Evolutionary conservation across 2,113 vertebrate species (phyloP).

Genomic region (Takifugu flavidus): DNA sequence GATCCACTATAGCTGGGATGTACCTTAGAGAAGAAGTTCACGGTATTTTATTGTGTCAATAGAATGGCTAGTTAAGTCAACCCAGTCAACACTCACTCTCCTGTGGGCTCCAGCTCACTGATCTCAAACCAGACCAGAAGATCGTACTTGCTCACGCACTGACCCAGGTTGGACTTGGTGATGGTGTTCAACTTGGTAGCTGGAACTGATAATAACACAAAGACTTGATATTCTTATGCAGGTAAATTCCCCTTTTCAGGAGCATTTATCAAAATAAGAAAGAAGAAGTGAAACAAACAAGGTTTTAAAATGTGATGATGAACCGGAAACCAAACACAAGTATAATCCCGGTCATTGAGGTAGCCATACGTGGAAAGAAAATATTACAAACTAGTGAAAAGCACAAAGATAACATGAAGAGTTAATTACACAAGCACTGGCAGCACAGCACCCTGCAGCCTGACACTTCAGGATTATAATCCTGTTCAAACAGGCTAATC

Average conservation of each 20-base stretch:
- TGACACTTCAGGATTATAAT: constrained; percentile 38
- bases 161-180: constrained; percentile 91
- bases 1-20: constrained; percentile 96
- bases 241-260: too few relatives aligned
- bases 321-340: background rate
- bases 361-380: background rate
- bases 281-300: background rate
- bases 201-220: constrained; percentile 77
- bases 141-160: constrained; percentile 97
- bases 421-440: constrained; percentile 36
- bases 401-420: background rate
- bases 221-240: background rate
- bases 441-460: constrained; percentile 27
- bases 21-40: constrained; percentile 78
- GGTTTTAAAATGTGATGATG: background rate
- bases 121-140: constrained; percentile 99
- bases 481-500: constrained; percentile 37
- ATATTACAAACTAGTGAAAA: constrained; percentile 5
- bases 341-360: background rate
- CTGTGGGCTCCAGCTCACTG: constrained; percentile 96
- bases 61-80: background rate
- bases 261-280: too few relatives aligned
- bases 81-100: constrained; percentile 87
- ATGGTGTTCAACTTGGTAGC: constrained; percentile 95
- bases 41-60: background rate